Conservation (phyloP, 2,888 invertebrate species). For the Myopa tessellatipennis region DNA sequence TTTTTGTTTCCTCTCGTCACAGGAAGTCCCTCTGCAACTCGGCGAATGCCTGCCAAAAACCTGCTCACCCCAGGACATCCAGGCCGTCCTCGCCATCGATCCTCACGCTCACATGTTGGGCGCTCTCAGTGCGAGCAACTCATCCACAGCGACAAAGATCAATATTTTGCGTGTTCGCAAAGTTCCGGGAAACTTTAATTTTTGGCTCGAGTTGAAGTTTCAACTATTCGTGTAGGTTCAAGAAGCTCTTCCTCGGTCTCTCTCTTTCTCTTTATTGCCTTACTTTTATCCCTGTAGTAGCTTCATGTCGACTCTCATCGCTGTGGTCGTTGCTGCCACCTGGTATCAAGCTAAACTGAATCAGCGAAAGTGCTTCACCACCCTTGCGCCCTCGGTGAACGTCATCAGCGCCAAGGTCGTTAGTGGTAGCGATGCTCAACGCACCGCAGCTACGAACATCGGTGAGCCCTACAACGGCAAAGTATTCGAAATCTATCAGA, state of each 20-base stretch:
- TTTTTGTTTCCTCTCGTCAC: background rate
- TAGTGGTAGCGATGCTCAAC: background rate
- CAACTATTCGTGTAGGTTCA: constrained; percentile 76
- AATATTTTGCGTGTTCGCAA: constrained; percentile 73
- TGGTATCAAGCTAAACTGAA: constrained; percentile 73
- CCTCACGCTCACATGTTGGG: constrained; percentile 61
- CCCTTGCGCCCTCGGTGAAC: constrained; percentile 19
- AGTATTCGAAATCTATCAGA: constrained; percentile 66
- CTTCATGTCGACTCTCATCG: constrained; percentile 58
- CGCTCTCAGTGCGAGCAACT: constrained; percentile 45
- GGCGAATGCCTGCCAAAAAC: constrained; percentile 81
- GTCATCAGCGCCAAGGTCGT: constrained; percentile 22
- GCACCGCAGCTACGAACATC: constrained; percentile 54
- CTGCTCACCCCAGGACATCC: constrained; percentile 72
- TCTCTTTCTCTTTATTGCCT: background rate
- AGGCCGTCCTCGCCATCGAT: constrained; percentile 66
- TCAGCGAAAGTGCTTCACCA: constrained; percentile 39
- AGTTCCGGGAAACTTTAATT: constrained; percentile 77
- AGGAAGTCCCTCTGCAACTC: constrained; percentile 77
- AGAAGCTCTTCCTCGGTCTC: background rate
- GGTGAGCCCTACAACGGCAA: constrained; percentile 66
- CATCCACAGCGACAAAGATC: constrained; percentile 58
- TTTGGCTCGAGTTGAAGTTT: constrained; percentile 75
- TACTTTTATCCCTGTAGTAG: constrained; percentile 50
- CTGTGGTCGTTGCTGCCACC: constrained; percentile 72